Percentiles rank a stretch among this genome's conserved stretches.
Evolutionary conservation across 2,888 invertebrate species (phyloP).

Genomic region (Choreutis nemorana): DNA sequence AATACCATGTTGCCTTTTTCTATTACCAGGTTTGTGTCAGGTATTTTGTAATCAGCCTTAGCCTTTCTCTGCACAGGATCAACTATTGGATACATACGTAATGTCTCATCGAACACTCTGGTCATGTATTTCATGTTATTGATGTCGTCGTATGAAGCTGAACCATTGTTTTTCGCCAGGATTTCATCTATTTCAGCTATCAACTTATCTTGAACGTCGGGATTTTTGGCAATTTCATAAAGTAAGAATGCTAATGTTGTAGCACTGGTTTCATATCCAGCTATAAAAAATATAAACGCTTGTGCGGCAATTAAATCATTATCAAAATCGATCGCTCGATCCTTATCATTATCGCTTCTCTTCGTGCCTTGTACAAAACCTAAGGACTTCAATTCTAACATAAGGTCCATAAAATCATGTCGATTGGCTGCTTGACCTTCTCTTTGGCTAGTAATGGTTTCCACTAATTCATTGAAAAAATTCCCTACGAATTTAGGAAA

Average conservation of each 20-base stretch:
- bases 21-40: constrained; percentile 28
- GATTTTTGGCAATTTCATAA: constrained; percentile 34
- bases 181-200: constrained; percentile 19
- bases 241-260: constrained; percentile 34
- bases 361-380: constrained; percentile 3
- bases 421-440: constrained; percentile 4
- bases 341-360: constrained; percentile 3
- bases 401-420: constrained; percentile 12
- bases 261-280: constrained; percentile 50
- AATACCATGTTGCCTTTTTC: constrained; percentile 28
- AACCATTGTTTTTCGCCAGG: constrained; percentile 15
- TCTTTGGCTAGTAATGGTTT: constrained; percentile 7
- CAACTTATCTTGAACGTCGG: constrained; percentile 30
- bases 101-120: constrained; percentile 33
- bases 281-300: constrained; percentile 44
- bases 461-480: constrained; percentile 9
- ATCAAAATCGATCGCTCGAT: constrained; percentile 19
- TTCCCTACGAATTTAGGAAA: constrained; percentile 4
- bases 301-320: constrained; percentile 36
- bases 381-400: constrained; percentile 9
- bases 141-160: too few species aligned
- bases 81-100: constrained; percentile 48
- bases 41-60: constrained; percentile 26
- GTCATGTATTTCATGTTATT: too few species aligned
- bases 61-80: constrained; percentile 35